These are phyloP conservation scores for Chionomys nivalis DNA, from an alignment of 2,113 vertebrate species.

Conservation along the genomic window DNA sequence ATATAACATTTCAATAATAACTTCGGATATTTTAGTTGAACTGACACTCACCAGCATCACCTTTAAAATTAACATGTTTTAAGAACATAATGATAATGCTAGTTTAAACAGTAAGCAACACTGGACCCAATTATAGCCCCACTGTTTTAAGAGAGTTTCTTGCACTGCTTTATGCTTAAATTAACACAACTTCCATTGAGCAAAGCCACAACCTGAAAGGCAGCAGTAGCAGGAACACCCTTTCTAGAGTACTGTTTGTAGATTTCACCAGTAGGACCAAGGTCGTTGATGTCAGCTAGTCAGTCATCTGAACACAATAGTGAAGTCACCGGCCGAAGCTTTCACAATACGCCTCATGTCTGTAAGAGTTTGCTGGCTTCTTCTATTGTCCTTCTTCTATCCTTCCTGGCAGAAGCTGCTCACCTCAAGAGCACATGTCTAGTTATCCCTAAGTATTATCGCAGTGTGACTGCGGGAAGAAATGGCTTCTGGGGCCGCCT, in stretches of 20 bases:
- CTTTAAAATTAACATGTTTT: conserved; percentile 23
- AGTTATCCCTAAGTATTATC: conserved; percentile 87
- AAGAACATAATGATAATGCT: conserved; percentile 6
- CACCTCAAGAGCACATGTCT: conserved; percentile 87
- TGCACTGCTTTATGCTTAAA: conserved; percentile 56
- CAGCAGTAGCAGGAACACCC: conserved; percentile 78
- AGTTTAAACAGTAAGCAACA: background rate
- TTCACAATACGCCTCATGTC: conserved; percentile 94
- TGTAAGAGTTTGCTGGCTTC: conserved; percentile 90
- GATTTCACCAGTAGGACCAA: conserved; percentile 88
- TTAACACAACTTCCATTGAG: conserved; percentile 64
- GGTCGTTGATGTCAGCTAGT: conserved; percentile 91
- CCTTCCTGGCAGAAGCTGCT: conserved; percentile 89
- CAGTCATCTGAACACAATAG: conserved; percentile 92
- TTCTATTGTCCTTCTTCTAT: conserved; percentile 86
- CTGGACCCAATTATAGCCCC: background rate
- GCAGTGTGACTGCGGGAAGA: background rate
- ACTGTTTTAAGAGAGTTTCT: conserved; percentile 31
- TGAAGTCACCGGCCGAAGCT: conserved; percentile 88
- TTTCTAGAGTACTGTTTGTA: conserved; percentile 89
- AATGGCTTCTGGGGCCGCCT: background rate
- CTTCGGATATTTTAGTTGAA: background rate
- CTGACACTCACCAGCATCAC: background rate
- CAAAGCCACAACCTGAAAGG: conserved; percentile 82
- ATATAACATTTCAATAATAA: conserved; percentile 29